Conservation (phyloP, 2,888 invertebrate species). For the Sclerodermus sp. region DNA sequence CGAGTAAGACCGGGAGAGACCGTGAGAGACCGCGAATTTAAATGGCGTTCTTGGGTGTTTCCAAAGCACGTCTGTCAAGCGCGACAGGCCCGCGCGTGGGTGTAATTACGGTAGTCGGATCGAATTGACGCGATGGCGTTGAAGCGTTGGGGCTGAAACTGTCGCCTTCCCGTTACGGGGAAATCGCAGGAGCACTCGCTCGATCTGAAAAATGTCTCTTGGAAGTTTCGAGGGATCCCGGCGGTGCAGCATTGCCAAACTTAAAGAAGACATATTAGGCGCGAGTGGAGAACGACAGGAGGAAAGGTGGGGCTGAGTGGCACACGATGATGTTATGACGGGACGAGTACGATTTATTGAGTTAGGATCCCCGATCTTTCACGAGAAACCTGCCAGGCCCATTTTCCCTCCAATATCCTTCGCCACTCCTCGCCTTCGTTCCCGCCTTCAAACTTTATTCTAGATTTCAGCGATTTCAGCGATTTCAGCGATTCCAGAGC, state of each 20-base stretch:
- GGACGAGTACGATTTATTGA: no score
- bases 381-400: slow-evolving; percentile 4
- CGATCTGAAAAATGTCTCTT: background rate
- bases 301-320: slow-evolving; percentile 35
- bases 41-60: no score
- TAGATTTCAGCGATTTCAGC: no score
- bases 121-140: no score
- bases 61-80: no score
- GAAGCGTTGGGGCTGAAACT: background rate
- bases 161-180: background rate
- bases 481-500: no score
- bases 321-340: slow-evolving; percentile 16
- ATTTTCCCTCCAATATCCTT: no score
- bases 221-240: background rate
- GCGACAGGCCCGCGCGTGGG: no score
- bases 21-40: no score
- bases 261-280: slow-evolving; percentile 34
- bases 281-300: slow-evolving; percentile 32
- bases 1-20: no score
- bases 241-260: slow-evolving; percentile 25
- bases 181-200: no score
- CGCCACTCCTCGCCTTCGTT: background rate
- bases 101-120: no score
- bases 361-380: background rate
- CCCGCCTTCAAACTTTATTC: slow-evolving; percentile 10